Base-by-base conservation (phyloP, 2,113 vertebrate genomes). In the Marcusenius ussheri region DNA sequence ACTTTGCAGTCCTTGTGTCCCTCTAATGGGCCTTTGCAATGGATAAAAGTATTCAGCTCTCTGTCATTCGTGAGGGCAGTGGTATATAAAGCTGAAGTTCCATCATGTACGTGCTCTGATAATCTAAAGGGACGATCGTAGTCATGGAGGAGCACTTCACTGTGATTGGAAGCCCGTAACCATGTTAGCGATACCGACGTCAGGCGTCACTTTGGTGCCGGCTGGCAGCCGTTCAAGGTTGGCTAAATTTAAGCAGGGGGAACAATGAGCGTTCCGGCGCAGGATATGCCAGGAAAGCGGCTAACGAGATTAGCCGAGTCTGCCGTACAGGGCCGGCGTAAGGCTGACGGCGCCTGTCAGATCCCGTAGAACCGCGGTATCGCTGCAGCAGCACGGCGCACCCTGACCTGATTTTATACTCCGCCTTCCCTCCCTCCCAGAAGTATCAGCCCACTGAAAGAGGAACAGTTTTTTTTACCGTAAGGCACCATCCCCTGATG, bases 21-120 rank as follows among this genome's bases (percentile, higher is more conserved):
- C 83, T 85, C 91, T 91, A 92, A 93, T 91, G 90, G 91, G 89
- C 88, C 90, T 93, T 93, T 93, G 91, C 91, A 88, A 91, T 87
- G 91, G 92, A 93, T 95, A 92, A 91, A 93, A 84, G 88, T 85
- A 93, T 92, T 88, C 17, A 91, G 92, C 91, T 90, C 88, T 88
- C 88, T 66, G 46, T 66, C 89, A 89, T 77, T 77, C 80, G 49
- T 10, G 83, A 66, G 45, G 13, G 11, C 70, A 80, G 74, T 0
- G 13, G 70, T 19, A 77, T 15, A 89, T 3, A 89, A 42, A 49
- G 31, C 10, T 53, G 51, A 89, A 53, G 45, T 45, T 27, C 19
- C 83, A 84, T 24, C 83, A n/a, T n/a, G 42, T 49, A 77, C 70
- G 0, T 42, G 31, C 0, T 80, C 74, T 42, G 74, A 80, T 2